phyloP scores from a whole-genome alignment of 2,888 invertebrate genomes.

The Ctena decussata region DNA sequence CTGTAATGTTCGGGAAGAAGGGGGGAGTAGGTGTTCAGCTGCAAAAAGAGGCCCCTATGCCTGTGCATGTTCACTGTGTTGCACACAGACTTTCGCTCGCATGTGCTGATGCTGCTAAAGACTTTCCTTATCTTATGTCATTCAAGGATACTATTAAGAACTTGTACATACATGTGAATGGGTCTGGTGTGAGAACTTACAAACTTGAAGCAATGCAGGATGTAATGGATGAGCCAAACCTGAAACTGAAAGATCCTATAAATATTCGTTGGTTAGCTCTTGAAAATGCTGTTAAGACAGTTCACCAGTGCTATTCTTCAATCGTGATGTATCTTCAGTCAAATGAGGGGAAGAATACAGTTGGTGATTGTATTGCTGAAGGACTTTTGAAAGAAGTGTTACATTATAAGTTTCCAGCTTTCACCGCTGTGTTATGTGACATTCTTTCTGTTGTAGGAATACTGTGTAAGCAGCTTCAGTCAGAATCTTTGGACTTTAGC shows the following conservation, averaged over 20 bases:
- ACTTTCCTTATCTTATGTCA: constrained; percentile 4
- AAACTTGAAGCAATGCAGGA: constrained; percentile 29
- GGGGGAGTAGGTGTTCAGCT: constrained; percentile 18
- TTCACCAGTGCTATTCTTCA: constrained; percentile 22
- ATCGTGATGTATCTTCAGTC: constrained; percentile 28
- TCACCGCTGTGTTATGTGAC: constrained; percentile 26
- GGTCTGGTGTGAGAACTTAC: constrained; percentile 7
- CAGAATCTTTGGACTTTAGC: constrained; percentile 19
- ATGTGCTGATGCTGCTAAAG: constrained; percentile 29
- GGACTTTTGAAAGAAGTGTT: constrained; percentile 25
- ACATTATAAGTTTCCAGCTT: constrained; percentile 28
- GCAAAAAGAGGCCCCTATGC: constrained; percentile 7
- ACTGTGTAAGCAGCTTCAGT: constrained; percentile 17
- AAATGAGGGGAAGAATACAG: constrained; percentile 26
- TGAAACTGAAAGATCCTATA: constrained; percentile 39
- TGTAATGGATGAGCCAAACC: constrained; percentile 28
- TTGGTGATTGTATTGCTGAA: constrained; percentile 24
- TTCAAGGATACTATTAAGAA: not conserved
- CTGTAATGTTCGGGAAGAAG: constrained; percentile 16
- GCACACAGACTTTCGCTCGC: constrained; percentile 27
- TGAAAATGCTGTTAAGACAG: constrained; percentile 19
- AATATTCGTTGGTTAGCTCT: constrained; percentile 22
- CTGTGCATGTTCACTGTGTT: constrained; percentile 28
- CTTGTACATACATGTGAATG: constrained; percentile 15
- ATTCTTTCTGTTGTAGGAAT: not conserved